Conservation (phyloP, 2,113 vertebrate species). For the Perca fluviatilis region DNA sequence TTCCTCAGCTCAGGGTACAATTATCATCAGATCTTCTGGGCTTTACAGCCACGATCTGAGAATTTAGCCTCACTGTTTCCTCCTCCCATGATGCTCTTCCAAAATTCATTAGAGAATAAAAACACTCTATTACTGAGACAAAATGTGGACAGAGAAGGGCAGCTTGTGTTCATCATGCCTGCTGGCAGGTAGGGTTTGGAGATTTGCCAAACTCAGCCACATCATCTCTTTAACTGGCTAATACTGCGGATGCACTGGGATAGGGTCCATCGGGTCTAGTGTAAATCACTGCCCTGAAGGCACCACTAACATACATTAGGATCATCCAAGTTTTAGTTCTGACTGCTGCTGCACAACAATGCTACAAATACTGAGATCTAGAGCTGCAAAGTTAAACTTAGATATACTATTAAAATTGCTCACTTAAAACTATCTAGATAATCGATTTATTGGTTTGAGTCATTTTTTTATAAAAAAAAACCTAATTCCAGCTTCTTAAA, state of each 20-base stretch:
- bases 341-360: background rate
- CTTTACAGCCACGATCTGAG: slow-evolving; percentile 36
- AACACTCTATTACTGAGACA: background rate
- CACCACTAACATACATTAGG: too few relatives aligned
- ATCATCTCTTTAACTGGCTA: background rate
- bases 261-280: background rate
- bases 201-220: slow-evolving; percentile 2
- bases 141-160: background rate
- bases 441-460: too few relatives aligned
- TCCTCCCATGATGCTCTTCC: slow-evolving; percentile 37
- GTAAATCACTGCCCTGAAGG: background rate
- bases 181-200: background rate
- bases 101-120: slow-evolving; percentile 9
- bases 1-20: slow-evolving; percentile 39
- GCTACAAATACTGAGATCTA: background rate
- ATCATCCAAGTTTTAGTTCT: background rate
- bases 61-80: background rate
- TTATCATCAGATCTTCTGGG: slow-evolving; percentile 48
- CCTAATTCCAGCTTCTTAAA: too few relatives aligned
- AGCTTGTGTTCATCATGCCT: slow-evolving; percentile 20
- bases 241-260: background rate
- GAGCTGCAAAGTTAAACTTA: too few relatives aligned
- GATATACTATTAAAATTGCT: too few relatives aligned
- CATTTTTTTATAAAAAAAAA: too few relatives aligned
- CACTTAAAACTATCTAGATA: too few relatives aligned